Evolutionary conservation across 2,888 invertebrate genomes (phyloP).

Genomic region (Hydrotaea diabolus): DNA sequence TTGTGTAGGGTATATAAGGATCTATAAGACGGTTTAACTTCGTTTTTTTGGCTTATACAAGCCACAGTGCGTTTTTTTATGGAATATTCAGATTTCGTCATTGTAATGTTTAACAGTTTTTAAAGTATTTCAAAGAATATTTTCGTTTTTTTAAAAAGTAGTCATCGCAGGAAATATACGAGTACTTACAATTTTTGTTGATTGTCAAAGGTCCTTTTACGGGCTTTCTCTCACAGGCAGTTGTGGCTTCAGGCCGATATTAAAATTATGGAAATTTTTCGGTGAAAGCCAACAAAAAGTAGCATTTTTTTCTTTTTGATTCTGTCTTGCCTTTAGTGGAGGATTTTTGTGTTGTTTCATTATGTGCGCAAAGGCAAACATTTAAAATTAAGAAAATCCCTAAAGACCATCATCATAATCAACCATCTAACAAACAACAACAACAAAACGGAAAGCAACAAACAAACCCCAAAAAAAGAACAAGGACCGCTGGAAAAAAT

Average conservation of each 20-base stretch:
- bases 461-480: slow-evolving; percentile 23
- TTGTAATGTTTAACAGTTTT: no score
- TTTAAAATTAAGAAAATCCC: slow-evolving; percentile 80
- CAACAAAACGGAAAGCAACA: neutral
- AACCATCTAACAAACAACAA: neutral
- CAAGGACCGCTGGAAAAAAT: neutral
- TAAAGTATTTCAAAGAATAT: no score
- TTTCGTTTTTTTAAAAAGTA: no score
- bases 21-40: no score
- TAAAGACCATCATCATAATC: slow-evolving; percentile 60
- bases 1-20: no score
- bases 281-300: neutral
- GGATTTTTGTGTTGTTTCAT: slow-evolving; percentile 69
- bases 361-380: slow-evolving; percentile 73
- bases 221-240: neutral
- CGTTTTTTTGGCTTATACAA: no score
- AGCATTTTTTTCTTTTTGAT: neutral
- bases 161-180: no score
- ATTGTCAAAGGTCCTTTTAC: neutral
- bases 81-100: no score
- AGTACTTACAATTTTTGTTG: neutral
- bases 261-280: neutral
- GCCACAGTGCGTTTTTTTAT: no score
- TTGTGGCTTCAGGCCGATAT: neutral
- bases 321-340: slow-evolving; percentile 3